Percentiles rank a stretch among this genome's conserved stretches.
Conservation (phyloP, 2,797 vertebrate genomes). For the Ptychadena robeensis region DNA sequence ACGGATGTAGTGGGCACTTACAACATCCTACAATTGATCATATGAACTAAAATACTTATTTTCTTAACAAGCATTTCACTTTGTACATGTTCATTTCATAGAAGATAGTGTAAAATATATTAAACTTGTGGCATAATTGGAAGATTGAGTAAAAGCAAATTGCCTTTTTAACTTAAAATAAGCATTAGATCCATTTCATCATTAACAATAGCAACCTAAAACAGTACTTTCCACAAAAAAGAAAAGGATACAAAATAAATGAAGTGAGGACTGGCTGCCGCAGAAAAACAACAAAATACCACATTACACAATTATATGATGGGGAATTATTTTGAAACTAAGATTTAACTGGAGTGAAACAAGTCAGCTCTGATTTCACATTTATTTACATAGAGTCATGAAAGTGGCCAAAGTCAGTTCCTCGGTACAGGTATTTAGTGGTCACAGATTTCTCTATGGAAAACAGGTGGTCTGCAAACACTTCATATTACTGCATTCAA, state of each 20-base stretch:
- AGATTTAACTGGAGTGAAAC: constrained; percentile 35
- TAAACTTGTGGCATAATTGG: too few relatives aligned
- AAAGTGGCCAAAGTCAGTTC: constrained; percentile 37
- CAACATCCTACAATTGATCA: too few relatives aligned
- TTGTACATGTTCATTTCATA: too few relatives aligned
- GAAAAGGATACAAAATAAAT: background rate
- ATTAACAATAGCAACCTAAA: constrained; percentile 7
- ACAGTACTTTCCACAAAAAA: background rate
- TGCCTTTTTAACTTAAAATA: background rate
- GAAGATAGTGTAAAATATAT: too few relatives aligned
- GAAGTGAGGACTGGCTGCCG: background rate
- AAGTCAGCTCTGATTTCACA: constrained; percentile 34
- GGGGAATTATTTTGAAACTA: constrained; percentile 6
- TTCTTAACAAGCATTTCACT: too few relatives aligned
- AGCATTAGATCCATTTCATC: background rate
- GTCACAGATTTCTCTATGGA: constrained; percentile 47
- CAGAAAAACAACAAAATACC: constrained; percentile 14
- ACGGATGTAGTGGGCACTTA: too few relatives aligned
- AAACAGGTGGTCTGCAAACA: constrained; percentile 59
- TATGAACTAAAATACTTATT: too few relatives aligned
- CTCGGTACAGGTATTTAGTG: constrained; percentile 46
- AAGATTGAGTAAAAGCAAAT: too few relatives aligned
- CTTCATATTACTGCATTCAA: constrained; percentile 22
- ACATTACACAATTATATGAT: constrained; percentile 26
- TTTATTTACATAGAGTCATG: constrained; percentile 35